Percentiles rank a stretch among this genome's conserved stretches.
Evolutionary conservation across 2,888 invertebrate species (phyloP).

Genomic region (Zele albiditarsus): DNA sequence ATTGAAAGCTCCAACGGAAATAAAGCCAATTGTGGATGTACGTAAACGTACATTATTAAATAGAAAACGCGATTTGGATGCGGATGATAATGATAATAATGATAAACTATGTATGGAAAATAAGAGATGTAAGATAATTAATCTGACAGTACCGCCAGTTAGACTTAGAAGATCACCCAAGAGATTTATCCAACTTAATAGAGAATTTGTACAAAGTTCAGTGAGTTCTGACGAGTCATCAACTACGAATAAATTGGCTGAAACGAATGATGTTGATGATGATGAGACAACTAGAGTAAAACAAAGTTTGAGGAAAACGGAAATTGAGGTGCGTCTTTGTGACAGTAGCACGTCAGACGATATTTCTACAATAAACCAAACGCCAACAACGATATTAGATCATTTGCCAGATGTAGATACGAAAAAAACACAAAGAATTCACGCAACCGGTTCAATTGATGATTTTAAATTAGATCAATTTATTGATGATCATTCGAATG

Average conservation of each 20-base stretch:
- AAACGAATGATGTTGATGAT: neutral
- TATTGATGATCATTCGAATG: constrained; percentile 55
- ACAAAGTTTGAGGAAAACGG: constrained; percentile 41
- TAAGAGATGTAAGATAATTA: constrained; percentile 20
- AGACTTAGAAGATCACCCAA: constrained; percentile 56
- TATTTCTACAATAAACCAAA: constrained; percentile 26
- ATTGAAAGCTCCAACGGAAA: neutral
- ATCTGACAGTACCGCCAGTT: constrained; percentile 55
- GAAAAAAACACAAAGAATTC: constrained; percentile 18
- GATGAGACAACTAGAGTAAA: neutral
- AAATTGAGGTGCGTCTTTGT: constrained; percentile 63
- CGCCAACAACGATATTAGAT: constrained; percentile 33
- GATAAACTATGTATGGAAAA: neutral
- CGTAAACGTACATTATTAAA: constrained; percentile 24
- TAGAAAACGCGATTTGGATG: constrained; percentile 29
- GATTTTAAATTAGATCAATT: constrained; percentile 49
- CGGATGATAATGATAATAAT: constrained; percentile 19
- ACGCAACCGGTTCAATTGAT: constrained; percentile 21
- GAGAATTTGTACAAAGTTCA: neutral
- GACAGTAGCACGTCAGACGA: constrained; percentile 65
- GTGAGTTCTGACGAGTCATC: neutral
- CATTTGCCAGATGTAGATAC: constrained; percentile 34
- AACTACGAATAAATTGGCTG: constrained; percentile 16
- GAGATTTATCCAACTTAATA: constrained; percentile 34
- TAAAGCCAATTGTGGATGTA: neutral